Evolutionary conservation across 2,797 vertebrate genomes (phyloP), one percentile per base, ranked within the genome.

Genomic region (Characodon lateralis): DNA sequence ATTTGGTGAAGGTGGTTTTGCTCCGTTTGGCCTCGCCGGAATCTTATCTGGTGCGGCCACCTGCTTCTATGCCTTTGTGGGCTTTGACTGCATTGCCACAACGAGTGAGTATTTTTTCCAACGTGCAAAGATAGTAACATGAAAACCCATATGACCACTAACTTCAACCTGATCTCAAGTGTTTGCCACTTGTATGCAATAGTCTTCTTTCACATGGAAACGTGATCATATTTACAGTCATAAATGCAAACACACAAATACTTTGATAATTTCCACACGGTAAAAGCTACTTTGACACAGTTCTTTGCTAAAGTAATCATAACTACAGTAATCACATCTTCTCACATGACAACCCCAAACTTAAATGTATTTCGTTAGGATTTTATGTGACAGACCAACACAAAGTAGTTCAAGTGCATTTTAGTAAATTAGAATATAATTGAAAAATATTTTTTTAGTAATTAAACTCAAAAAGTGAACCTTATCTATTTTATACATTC

Each of bases 31-130:
- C 26, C 83, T 98, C 1, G 43, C 87, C 18, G 98, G 98, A 9
- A 78, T 98, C 85, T 92, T 98, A 79, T 95, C 96, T 0, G 98
- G 98, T 0, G 97, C 98, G 1, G 98, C 98, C 86, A 98, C 98
- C 69, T 99, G 98, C 91, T 99, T 99, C 95, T 99, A 99, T 0
- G 98, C 98, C 81, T 99, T 99, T 0, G 98, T 99, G 80, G 98
- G 98, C 59, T 99, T 99, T 24, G 98, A 99, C 90, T 99, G 98
- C 94, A 99, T 99, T 22, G 98, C 98, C 14, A 98, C 98, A 20
- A 99, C 98, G 87, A 98, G 98, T 99, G 94, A 89, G 93, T 82
- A 18, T 5, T 41, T 78, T 63, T 63, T 63, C 31, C 16, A 63
- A 39, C 1, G 16, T 22, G 16, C 31, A 43, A 68, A 43, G 13